phyloP scores from a whole-genome alignment of 2,888 invertebrate genomes.

The Elgonia sp. region DNA sequence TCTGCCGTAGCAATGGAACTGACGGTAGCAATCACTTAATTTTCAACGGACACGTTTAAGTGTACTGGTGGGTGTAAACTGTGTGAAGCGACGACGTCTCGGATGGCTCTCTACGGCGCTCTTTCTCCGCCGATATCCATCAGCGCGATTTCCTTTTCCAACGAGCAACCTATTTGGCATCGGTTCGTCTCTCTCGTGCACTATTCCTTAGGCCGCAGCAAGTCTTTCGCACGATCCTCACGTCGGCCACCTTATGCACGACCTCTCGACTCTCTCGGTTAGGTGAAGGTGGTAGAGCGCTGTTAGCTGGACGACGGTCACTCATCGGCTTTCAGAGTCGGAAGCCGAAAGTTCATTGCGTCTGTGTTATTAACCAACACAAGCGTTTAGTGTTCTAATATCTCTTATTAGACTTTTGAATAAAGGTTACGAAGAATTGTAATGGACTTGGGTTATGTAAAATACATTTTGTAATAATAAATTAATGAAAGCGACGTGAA shows the following conservation, averaged over 20 bases:
- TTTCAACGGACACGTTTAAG: constrained; percentile 68
- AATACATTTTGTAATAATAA: constrained; percentile 30
- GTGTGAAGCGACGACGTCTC: constrained; percentile 75
- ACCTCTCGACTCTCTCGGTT: constrained; percentile 81
- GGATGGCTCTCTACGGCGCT: constrained; percentile 69
- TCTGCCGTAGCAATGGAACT: constrained; percentile 39
- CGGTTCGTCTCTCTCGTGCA: constrained; percentile 56
- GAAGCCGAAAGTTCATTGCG: constrained; percentile 82
- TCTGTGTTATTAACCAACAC: constrained; percentile 71
- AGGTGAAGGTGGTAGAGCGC: constrained; percentile 73
- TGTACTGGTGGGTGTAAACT: constrained; percentile 69
- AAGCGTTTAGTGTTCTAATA: constrained; percentile 55
- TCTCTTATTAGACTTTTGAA: constrained; percentile 20
- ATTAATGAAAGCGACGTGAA: not conserved
- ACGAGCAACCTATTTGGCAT: constrained; percentile 40
- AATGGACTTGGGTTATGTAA: constrained; percentile 32
- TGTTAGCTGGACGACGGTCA: constrained; percentile 85
- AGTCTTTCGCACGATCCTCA: constrained; percentile 85
- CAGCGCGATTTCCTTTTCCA: constrained; percentile 69
- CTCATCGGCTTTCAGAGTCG: constrained; percentile 82
- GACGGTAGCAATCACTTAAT: constrained; percentile 75
- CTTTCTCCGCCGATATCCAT: constrained; percentile 75
- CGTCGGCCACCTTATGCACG: constrained; percentile 85
- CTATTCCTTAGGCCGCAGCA: constrained; percentile 58
- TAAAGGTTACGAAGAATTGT: constrained; percentile 18